phyloP scores from a whole-genome alignment of 2,113 vertebrate genomes.

The Protomyctophum bolini region DNA sequence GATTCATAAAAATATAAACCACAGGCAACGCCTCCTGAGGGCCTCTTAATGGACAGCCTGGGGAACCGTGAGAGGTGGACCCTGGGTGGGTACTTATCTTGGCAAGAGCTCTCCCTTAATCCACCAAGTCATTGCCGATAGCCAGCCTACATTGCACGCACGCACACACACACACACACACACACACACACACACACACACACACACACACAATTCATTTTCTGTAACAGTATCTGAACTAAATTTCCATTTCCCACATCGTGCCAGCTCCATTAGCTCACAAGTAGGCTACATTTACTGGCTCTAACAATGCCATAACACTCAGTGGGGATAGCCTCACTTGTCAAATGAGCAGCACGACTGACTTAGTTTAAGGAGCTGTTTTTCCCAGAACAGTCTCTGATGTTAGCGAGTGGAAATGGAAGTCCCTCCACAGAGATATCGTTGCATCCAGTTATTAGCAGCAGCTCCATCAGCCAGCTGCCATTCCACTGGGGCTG shows the following conservation, averaged over 20 bases:
- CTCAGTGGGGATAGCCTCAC: slow-evolving; percentile 31
- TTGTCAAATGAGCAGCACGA: slow-evolving; percentile 45
- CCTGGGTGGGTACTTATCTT: slow-evolving; percentile 38
- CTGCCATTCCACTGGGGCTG: slow-evolving; percentile 18
- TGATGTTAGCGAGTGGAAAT: slow-evolving; percentile 46
- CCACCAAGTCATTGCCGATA: too few species aligned
- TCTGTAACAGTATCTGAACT: slow-evolving; percentile 12
- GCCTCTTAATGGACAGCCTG: too few species aligned
- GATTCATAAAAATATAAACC: slow-evolving; percentile 70
- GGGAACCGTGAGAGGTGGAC: slow-evolving; percentile 36
- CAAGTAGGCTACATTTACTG: too few species aligned
- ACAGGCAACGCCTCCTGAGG: slow-evolving; percentile 56
- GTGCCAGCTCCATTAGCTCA: slow-evolving; percentile 43
- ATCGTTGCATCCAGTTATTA: slow-evolving; percentile 22
- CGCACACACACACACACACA: too few species aligned
- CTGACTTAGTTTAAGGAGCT: slow-evolving; percentile 28
- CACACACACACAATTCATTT: too few species aligned
- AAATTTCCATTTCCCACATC: slow-evolving; percentile 41
- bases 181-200: too few species aligned
- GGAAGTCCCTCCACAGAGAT: slow-evolving; percentile 23
- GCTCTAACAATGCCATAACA: slow-evolving; percentile 46
- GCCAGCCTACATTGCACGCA: too few species aligned
- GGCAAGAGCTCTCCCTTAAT: slow-evolving; percentile 40
- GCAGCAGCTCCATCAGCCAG: slow-evolving; percentile 29
- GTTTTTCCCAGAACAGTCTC: slow-evolving; percentile 35